Conservation (phyloP, 2,888 invertebrate genomes). For the Eupithecia inturbata region DNA sequence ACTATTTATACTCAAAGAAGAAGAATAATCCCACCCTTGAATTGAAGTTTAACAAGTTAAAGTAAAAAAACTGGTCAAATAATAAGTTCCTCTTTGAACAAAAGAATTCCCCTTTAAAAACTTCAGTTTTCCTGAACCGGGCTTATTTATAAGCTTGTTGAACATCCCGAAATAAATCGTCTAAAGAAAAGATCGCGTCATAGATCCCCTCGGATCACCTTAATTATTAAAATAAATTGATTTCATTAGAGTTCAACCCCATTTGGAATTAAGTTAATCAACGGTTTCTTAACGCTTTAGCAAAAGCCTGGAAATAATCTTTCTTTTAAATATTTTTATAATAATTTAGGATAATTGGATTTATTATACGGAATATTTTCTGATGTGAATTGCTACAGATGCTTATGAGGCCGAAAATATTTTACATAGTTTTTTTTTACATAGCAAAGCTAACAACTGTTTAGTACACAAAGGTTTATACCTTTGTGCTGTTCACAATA, state of each 20-base stretch:
- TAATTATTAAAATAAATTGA: constrained; percentile 15
- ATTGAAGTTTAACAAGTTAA: no score
- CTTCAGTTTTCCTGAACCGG: neutral
- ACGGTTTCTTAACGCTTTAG: neutral
- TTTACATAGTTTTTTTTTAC: no score
- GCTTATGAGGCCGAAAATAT: no score
- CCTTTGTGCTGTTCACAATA: no score
- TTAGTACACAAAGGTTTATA: no score
- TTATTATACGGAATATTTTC: neutral
- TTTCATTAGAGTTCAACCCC: constrained; percentile 10
- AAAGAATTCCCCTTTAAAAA: neutral
- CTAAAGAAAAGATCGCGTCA: constrained; percentile 9
- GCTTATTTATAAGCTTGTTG: constrained; percentile 12
- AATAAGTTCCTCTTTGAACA: neutral
- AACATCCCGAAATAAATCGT: neutral
- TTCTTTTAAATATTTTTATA: neutral
- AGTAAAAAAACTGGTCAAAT: no score
- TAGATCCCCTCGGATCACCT: constrained; percentile 11
- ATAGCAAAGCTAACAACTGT: no score
- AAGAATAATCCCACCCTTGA: no score
- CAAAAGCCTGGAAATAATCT: neutral
- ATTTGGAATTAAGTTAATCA: constrained; percentile 10
- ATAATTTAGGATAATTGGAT: neutral
- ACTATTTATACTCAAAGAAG: no score
- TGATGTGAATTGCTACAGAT: no score